Conservation (phyloP, 2,113 vertebrate genomes). For the Eira barbara region DNA sequence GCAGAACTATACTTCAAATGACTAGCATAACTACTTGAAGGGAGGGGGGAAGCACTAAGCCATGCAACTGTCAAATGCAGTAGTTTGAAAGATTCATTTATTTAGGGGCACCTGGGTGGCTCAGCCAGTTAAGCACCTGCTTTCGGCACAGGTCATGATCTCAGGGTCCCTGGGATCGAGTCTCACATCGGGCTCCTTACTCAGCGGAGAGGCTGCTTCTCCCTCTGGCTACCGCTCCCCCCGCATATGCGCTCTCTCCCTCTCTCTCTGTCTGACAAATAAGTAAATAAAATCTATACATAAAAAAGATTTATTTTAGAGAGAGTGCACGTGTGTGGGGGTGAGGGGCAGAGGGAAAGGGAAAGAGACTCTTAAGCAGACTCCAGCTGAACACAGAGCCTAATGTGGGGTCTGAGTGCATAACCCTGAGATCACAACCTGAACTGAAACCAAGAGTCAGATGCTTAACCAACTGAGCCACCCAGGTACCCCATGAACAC, state of each 20-base stretch:
- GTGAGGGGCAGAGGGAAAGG: not conserved
- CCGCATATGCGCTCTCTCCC: not conserved
- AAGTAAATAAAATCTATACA: not conserved
- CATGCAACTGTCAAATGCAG: not conserved
- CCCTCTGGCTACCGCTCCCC: not conserved
- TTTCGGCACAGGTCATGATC: not conserved
- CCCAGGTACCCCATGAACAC: not conserved
- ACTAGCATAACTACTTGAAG: not conserved
- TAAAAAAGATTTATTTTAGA: not conserved
- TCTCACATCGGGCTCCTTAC: too few species aligned
- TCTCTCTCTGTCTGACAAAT: too few species aligned
- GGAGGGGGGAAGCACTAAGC: not conserved
- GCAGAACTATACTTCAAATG: not conserved
- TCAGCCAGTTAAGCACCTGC: not conserved
- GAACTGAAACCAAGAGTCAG: not conserved
- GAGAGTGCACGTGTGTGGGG: not conserved
- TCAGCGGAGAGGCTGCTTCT: not conserved
- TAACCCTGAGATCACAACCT: not conserved
- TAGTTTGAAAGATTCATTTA: not conserved
- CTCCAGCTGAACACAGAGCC: not conserved
- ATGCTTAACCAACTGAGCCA: not conserved
- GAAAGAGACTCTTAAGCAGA: not conserved
- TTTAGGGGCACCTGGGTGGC: not conserved
- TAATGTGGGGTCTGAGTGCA: not conserved
- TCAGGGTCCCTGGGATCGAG: not conserved